phyloP scores from a whole-genome alignment of 1,140 invertebrate species.

The Tetragnatha versicolor region DNA sequence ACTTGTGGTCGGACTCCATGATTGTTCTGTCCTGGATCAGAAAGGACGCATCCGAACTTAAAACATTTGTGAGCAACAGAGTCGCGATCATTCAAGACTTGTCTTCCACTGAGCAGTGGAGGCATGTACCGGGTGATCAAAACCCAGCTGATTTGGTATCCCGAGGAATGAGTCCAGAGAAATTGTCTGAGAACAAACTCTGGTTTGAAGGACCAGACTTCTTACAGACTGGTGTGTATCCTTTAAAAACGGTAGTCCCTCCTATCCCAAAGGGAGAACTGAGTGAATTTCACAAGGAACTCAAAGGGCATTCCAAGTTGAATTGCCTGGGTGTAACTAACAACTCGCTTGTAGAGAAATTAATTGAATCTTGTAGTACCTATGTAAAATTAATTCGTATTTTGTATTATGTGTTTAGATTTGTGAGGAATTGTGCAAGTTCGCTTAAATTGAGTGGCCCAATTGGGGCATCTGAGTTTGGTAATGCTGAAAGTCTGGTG shows the following conservation, averaged over 20 bases:
- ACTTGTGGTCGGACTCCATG: neutral
- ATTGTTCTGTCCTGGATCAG: neutral
- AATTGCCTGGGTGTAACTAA: neutral
- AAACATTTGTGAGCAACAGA: neutral
- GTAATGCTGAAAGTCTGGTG: no score
- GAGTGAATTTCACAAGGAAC: no score
- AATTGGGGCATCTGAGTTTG: no score
- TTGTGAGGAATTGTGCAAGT: neutral
- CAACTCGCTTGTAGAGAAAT: neutral
- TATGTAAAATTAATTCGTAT: no score
- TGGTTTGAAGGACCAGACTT: neutral
- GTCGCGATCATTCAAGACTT: neutral
- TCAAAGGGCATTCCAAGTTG: no score
- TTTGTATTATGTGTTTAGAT: no score
- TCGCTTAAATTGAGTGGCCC: neutral
- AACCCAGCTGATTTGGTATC: neutral
- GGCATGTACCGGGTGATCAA: no score
- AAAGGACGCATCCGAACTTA: neutral
- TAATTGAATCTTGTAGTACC: no score
- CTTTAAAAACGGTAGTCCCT: no score
- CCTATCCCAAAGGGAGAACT: no score
- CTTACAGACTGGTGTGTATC: no score
- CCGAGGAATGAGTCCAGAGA: neutral
- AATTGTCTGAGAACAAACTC: neutral
- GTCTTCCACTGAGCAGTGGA: neutral